Base-by-base conservation (phyloP, 2,113 vertebrate species). In the Plecturocebus donacophilus region DNA sequence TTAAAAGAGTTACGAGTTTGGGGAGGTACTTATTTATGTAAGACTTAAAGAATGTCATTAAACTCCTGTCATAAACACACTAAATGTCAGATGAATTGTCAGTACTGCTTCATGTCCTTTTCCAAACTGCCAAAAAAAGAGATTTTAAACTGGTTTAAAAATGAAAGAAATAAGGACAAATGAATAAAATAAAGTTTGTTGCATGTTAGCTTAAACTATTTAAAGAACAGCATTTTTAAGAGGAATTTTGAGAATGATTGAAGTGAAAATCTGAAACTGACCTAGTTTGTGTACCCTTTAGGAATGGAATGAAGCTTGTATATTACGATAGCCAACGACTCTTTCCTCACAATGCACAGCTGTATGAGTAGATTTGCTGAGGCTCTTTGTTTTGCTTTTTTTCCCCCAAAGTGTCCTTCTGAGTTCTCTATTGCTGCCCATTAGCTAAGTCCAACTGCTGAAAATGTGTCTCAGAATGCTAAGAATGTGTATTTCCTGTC, bases 261-360 rank as follows among this genome's bases (percentile, higher is more conserved):
- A 96, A 95, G 84, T 47, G 19, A 96, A 95, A 91, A 93, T 95
- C 80, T 97, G 76, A 96, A 96, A 84, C 49, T 94, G 96, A 87
- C 84, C 92, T 56, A 90, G 66, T 93, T 90, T 81, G 45, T 30
- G 73, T 8, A 52, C 17, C 61, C 42, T 45, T 54, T 56, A 49
- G 64, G 9, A 87, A 87, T 19, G 19, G 17, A 94, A 70, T 76
- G 82, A 73, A 79, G 27, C 20, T 86, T 94, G 27, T 12, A 20
- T 79, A 42, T 92, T 88, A 73, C 13, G 5, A 13, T 6, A 32
- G 27, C 13, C 85, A 85, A 42, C 5, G 2, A 2, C 86, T 35
- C 35, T 89, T 71, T 93, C 56, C 68, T 87, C 11, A 8, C 23
- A 47, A 54, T 5, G 2, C 45, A 91, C 1, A 85, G n/a, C 14